Conservation (phyloP, 1,140 invertebrate species). For the Adelges cooleyi region DNA sequence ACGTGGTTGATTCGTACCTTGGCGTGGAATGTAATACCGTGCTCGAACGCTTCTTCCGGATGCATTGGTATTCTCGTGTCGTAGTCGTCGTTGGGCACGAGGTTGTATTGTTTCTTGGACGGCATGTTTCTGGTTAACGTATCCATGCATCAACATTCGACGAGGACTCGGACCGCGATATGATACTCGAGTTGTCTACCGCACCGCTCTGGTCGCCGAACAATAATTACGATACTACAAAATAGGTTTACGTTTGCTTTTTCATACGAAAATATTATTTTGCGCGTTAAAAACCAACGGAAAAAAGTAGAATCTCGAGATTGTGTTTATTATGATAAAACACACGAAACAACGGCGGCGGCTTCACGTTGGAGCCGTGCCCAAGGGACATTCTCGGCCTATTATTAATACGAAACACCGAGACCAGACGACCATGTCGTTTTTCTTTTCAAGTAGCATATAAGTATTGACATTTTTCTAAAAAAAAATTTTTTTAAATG, state of each 20-base stretch:
- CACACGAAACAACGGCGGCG: slow-evolving; percentile 24
- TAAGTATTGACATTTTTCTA: no score
- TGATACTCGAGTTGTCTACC: no score
- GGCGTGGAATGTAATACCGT: slow-evolving; percentile 91
- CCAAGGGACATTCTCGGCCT: slow-evolving; percentile 25
- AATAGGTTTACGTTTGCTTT: no score
- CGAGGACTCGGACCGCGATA: no score
- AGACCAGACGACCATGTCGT: slow-evolving; percentile 23
- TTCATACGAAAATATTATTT: no score
- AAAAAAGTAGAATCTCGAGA: slow-evolving; percentile 8
- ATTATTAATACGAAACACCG: slow-evolving; percentile 28
- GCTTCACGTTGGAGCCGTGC: slow-evolving; percentile 24
- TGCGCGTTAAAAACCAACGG: no score
- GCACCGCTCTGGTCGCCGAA: no score
- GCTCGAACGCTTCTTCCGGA: slow-evolving; percentile 90
- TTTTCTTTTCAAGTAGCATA: no score
- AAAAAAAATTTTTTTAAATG: no score
- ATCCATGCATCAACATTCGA: slow-evolving; percentile 27
- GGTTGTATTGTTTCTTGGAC: slow-evolving; percentile 81
- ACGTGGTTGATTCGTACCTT: slow-evolving; percentile 78
- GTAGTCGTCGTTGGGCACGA: slow-evolving; percentile 88
- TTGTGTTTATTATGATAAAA: slow-evolving; percentile 20
- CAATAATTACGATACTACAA: no score
- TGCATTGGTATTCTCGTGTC: slow-evolving; percentile 87
- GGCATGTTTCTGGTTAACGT: slow-evolving; percentile 46